Base-by-base conservation (phyloP, 2,797 vertebrate genomes). In the Rhinophrynus dorsalis region DNA sequence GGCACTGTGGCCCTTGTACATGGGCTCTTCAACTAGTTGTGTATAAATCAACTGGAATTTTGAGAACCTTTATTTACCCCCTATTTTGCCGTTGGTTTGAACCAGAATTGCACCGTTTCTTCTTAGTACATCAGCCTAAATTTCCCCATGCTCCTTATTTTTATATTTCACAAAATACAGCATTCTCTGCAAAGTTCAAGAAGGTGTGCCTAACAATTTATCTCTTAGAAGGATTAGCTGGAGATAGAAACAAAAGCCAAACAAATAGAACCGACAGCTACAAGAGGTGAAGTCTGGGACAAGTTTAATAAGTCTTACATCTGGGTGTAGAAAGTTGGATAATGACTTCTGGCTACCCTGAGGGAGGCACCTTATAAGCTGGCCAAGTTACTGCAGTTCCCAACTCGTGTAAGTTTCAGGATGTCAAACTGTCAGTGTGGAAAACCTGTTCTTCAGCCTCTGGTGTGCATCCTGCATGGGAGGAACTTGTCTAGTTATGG, bases 221-320 rank as follows among this genome's bases (percentile, higher is more conserved):
- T 72, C 61, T 65, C 54, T 58, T 33, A 65, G 61, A n/a, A 51
- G 69, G 69, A 72, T 72, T 72, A 72, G 42, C 32, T 65, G 30
- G 38, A 58, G 26, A 65, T 33, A 38, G 42, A 72, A 58, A 58
- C 61, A 65, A 64, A 44, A 64, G 51, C 51, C 52, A 71, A 65
- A 52, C 54, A 72, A 72, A 72, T 55, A 65, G 69, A 40, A 55
- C 58, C 40, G 48, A 65, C 61, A 65, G 68, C 68, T 72, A 37
- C 27, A 29, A 72, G 38, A 42, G 69, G 69, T 72, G 69, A 72
- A 72, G 61, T 72, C 69, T 72, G 69, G 69, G 69, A 72, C 69
- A 72, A 72, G 44, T 72, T 72, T 72, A 72, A 72, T 72, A 61
- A 72, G 61, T 65, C 61, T 65, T 72, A 52, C 61, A 72, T 72